Evolutionary conservation across 2,113 vertebrate species (phyloP), one percentile per base, ranked within the genome.

Genomic region (Pygoscelis adeliae): DNA sequence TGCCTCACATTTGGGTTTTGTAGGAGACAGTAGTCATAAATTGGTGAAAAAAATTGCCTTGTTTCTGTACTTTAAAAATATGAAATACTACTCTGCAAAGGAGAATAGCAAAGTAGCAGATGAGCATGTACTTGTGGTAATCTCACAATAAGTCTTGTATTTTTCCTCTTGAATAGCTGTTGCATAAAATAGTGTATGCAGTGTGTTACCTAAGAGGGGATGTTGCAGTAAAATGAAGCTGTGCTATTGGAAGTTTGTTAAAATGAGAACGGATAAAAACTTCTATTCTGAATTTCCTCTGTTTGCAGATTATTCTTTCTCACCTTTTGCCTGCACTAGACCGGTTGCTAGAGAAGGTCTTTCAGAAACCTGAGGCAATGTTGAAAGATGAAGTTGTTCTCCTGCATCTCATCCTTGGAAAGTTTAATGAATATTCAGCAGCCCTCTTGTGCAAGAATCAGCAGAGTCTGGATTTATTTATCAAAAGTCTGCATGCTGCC

Each of bases 401-500:
- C 40, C 80, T 99, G 70, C 98, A 98, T 93, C 98, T 99, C 14
- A 69, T 98, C 52, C 98, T 99, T 97, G 98, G 97, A 53, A 99
- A 99, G 94, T 99, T 98, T 95, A 98, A 98, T 78, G 98, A 99
- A 85, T 94, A 95, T 65, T 98, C 99, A 32, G 99, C 98, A n/a
- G 38, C 98, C 0, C 98, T 99, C 67, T 97, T 99, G 92, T 98
- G 96, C 59, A 95, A 97, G 61, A 97, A 99, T 96, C 95, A 97
- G 22, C 98, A 92, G 92, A 98, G 99, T 82, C 91, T 99, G 87
- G 98, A 99, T 42, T 83, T 99, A 79, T 99, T 99, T 69, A 44
- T 99, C 87, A 97, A 97, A 90, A 99, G 99, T 17, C 58, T 99
- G 89, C 98, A 97, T 71, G 98, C 97, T 69, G 74, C 98, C 12